Evolutionary conservation across 2,797 vertebrate genomes (phyloP), one percentile per base, ranked within the genome.

Genomic region (Macropodus opercularis): DNA sequence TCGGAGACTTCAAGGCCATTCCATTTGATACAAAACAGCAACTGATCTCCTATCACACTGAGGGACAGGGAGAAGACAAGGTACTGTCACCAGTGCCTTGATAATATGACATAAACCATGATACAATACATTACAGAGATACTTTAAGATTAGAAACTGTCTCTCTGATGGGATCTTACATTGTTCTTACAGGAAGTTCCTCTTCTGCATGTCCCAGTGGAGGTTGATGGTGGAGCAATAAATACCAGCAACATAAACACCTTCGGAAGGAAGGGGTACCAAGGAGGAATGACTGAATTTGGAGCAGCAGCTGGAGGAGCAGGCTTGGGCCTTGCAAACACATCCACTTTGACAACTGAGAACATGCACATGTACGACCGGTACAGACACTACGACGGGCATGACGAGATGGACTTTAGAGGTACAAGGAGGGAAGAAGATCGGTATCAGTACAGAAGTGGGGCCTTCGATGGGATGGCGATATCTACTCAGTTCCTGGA

Each of bases 11-110:
- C 61, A 92, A 93, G 0, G 24, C 86, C 6, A 89, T 94, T 18
- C 92, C 91, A 0, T 82, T 79, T 29, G 91, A 85, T 4, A 85
- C 93, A 0, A 93, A 92, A 71, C 92, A 94, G 0, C 89, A 94
- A 72, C 75, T 98, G 71, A 94, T 93, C 14, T 67, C 87, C 1
- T 98, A 96, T 83, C 95, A 96, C 85, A 96, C 93, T 0, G 97
- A 99, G 86, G 94, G 94, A 59, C 93, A 93, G 5, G 95, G 96
- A 0, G 94, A 97, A 74, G 91, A 97, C 81, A 95, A 94, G 94
- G 96, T 94, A 91, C 11, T 23, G 51, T 49, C 4, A 51, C 47
- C 23, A 12, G 8, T 24, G 3, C 24, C 14, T 3, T 32, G 19
- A 10, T 53, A 2, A 15, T 7, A 15, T 22, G 2, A 32, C 2